A percentile compares a stretch with the other conserved stretches of the same genome.
Conservation (phyloP, 2,888 invertebrate species). For the Stomorhina lunata region DNA sequence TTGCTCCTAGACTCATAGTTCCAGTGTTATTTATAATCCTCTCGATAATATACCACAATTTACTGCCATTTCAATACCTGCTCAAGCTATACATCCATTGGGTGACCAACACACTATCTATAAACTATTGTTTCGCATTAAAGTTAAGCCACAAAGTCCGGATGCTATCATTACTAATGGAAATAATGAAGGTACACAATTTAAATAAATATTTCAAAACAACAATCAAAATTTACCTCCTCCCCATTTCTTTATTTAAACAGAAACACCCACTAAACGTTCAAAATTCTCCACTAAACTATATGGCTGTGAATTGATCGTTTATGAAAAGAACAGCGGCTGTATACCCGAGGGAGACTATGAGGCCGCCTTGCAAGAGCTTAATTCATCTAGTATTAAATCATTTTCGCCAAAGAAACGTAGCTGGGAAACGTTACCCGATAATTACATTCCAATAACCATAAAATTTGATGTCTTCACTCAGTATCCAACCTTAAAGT, state of each 20-base stretch:
- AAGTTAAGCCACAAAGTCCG: conserved; percentile 76
- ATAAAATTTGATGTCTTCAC: conserved; percentile 86
- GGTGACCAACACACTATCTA: conserved; percentile 79
- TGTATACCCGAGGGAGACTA: conserved; percentile 95
- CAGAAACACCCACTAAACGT: conserved; percentile 84
- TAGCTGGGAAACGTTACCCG: conserved; percentile 85
- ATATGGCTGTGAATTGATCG: conserved; percentile 87
- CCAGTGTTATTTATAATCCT: conserved; percentile 89
- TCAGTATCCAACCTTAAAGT: conserved; percentile 90
- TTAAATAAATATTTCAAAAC: neutral
- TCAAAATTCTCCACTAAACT: conserved; percentile 82
- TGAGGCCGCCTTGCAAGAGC: conserved; percentile 91
- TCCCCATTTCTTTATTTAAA: neutral
- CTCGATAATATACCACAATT: conserved; percentile 80
- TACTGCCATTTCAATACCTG: conserved; percentile 91
- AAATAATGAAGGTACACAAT: conserved; percentile 62
- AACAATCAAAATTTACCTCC: neutral
- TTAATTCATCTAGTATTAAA: conserved; percentile 81
- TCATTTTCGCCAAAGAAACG: conserved; percentile 85
- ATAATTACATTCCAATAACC: conserved; percentile 81
- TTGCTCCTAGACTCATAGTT: conserved; percentile 85
- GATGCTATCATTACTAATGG: conserved; percentile 50
- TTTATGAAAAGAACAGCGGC: conserved; percentile 93
- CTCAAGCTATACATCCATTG: conserved; percentile 85
- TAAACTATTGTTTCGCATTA: conserved; percentile 77